These are phyloP conservation scores for Cyclophora punctaria DNA, from an alignment of 2,888 invertebrate genomes.

Conservation along the genomic window DNA sequence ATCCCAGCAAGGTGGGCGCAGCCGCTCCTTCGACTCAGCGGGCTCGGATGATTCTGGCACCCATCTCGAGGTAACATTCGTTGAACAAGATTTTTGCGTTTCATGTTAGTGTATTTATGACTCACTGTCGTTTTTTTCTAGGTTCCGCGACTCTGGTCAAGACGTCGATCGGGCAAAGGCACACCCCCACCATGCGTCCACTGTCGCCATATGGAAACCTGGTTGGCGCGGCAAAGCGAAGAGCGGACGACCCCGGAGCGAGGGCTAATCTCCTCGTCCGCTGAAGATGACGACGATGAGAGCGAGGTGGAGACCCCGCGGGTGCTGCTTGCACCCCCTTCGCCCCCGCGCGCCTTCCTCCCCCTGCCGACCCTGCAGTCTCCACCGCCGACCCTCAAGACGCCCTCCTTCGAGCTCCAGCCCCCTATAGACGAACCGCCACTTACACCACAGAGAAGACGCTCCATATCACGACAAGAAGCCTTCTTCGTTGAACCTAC, in stretches of 20 bases:
- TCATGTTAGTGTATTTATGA: too few relatives aligned
- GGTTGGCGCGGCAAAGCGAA: constrained; percentile 73
- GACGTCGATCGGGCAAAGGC: constrained; percentile 78
- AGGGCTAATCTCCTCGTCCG: constrained; percentile 50
- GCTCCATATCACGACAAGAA: constrained; percentile 87
- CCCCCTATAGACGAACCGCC: constrained; percentile 66
- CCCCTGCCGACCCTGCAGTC: constrained; percentile 53
- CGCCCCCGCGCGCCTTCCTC: constrained; percentile 55
- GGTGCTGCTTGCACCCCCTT: constrained; percentile 78
- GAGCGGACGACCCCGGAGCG: constrained; percentile 57
- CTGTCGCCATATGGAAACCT: constrained; percentile 85
- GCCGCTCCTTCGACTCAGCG: constrained; percentile 87
- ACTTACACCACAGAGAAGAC: constrained; percentile 73
- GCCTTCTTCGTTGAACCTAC: constrained; percentile 86
- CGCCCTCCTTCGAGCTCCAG: constrained; percentile 75
- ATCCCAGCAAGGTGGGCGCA: constrained; percentile 78
- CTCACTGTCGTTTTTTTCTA: constrained; percentile 29
- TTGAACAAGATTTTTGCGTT: too few relatives aligned
- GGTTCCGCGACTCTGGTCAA: constrained; percentile 79
- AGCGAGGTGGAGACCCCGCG: constrained; percentile 69
- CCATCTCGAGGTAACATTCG: constrained; percentile 50
- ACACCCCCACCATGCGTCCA: constrained; percentile 84
- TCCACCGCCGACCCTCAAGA: constrained; percentile 71
- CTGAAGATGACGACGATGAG: constrained; percentile 69
- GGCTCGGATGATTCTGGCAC: constrained; percentile 81